phyloP scores from a whole-genome alignment of 2,113 vertebrate species.

The Rhinolophus sinicus region DNA sequence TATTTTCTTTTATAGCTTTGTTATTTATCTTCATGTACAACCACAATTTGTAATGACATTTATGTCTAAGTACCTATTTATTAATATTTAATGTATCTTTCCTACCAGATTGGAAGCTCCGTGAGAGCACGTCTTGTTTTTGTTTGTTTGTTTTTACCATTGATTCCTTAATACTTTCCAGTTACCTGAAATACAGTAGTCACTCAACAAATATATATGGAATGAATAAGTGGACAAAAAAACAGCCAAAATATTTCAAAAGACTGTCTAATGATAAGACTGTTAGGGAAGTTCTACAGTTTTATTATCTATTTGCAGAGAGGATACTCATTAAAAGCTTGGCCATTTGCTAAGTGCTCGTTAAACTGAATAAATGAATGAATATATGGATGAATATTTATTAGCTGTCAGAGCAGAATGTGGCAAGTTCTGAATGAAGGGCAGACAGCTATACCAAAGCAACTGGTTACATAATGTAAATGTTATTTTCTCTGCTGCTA shows the following conservation, averaged over 20 bases:
- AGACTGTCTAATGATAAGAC: background rate
- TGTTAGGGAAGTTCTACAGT: background rate
- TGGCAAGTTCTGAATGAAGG: background rate
- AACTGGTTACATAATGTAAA: background rate
- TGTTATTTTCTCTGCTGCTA: conserved; percentile 10
- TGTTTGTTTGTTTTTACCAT: background rate
- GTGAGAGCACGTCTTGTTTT: background rate
- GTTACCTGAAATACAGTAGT: background rate
- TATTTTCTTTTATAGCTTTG: background rate
- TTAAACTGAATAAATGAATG: background rate
- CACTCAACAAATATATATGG: background rate
- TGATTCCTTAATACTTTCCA: background rate
- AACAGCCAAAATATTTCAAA: conserved; percentile 39
- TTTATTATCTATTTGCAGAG: background rate
- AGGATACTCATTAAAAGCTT: background rate
- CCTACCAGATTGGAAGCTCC: background rate
- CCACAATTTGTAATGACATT: background rate
- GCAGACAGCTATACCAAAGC: background rate
- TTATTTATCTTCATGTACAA: background rate
- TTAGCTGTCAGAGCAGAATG: background rate
- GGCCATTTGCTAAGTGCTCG: background rate
- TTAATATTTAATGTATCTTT: background rate
- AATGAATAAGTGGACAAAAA: background rate
- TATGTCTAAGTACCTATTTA: background rate
- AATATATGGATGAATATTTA: background rate